Base-by-base conservation (phyloP, 2,888 invertebrate genomes). In the Drosophila hamatofila region DNA sequence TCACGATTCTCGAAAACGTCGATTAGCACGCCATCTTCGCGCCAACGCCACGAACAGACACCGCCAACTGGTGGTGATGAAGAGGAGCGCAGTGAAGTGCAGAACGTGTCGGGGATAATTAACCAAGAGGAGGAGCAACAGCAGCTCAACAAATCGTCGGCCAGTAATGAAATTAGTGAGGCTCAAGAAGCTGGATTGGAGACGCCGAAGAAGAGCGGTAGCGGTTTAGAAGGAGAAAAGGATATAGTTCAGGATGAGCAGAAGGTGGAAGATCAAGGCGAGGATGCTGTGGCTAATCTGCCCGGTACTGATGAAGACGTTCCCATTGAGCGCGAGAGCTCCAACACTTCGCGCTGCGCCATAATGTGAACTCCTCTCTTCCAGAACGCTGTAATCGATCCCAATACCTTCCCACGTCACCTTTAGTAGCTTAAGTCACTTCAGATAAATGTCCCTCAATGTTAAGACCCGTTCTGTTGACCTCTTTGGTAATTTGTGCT, bases 1-100 rank as follows among this genome's bases (percentile, higher is more conserved):
- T 82, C 91, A 3, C 90, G 91, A 23, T 90, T 93, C 33, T 90
- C 92, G 0, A 91, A 83, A 58, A 74, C 92, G 1, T 78, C 83
- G 3, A 88, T 93, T 23, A 89, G 90, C 41, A 88, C 92, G 5
- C 92, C 93, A 0, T 75, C 88, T 3, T 69, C 87, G 11, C 91
- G 91, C 18, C 71, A 80, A 33, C 73, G 76, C 33, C 60, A 70
- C 3, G 90, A 86, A 1, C 74, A 70, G 30, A 68, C 62, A 6
- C 81, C 66, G 58, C 41, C 81, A 12, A 49, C 68, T 46, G 75
- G 64, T 5, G 88, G 83, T 1, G 88, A 90, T 5, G 88, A n/a
- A n/a, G n/a, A 89, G 27, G 87, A 90, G 14, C 81, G 62, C 6
- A 88, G 78, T 2, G 90, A 91, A n/a, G 91, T 91, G n/a, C 90